These are phyloP conservation scores for Opisthocomus hoazin DNA, from an alignment of 2,113 vertebrate genomes.

Conservation along the genomic window DNA sequence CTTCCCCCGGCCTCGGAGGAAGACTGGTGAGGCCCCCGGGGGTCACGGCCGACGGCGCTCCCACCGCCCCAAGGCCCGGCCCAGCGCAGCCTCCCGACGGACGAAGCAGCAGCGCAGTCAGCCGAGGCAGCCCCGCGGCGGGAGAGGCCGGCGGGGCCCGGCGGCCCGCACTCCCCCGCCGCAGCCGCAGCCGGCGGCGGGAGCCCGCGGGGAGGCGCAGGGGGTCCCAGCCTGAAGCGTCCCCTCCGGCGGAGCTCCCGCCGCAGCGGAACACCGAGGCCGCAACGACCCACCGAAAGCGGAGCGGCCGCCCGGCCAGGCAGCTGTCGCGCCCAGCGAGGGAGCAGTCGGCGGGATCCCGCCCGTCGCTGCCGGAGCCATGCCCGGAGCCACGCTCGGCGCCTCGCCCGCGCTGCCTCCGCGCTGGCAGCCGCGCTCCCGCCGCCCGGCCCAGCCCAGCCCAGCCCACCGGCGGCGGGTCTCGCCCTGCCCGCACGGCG, in stretches of 20 bases:
- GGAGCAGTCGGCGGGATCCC: not conserved
- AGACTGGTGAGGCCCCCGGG: too few relatives aligned
- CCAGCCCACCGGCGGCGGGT: not conserved
- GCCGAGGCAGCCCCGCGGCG: not conserved
- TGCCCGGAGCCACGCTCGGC: not conserved
- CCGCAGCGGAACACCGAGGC: not conserved
- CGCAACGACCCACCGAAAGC: constrained; percentile 11
- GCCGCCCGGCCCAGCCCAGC: not conserved
- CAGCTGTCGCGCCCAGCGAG: constrained; percentile 1
- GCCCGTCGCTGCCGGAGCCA: not conserved
- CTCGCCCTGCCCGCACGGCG: not conserved
- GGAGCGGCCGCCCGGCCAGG: not conserved
- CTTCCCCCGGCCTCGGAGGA: not conserved
- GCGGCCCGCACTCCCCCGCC: not conserved
- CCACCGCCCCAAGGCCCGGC: too few relatives aligned
- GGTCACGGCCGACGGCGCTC: too few relatives aligned
- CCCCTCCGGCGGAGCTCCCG: not conserved
- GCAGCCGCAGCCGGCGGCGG: not conserved
- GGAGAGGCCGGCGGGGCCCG: too few relatives aligned
- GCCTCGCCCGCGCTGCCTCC: not conserved
- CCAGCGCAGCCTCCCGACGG: too few relatives aligned
- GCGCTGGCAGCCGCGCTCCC: not conserved
- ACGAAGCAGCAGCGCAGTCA: not conserved
- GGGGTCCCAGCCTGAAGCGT: not conserved
- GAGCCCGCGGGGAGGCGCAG: not conserved